Conservation (phyloP, 1,140 invertebrate genomes). For the Archivesica marissinica region DNA sequence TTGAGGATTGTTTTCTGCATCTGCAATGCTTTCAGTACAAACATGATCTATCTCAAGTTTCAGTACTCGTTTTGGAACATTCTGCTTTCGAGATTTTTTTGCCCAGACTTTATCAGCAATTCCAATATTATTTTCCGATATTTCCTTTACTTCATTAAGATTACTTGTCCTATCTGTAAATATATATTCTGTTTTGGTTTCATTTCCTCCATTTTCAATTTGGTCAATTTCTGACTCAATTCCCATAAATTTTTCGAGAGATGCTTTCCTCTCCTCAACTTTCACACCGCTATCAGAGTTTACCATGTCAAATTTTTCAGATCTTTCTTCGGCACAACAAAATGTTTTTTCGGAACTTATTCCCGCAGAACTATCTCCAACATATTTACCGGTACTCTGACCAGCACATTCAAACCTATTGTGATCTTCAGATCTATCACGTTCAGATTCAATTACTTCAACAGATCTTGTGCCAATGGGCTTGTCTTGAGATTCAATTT, state of each 20-base stretch:
- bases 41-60: background rate
- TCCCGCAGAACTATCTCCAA: background rate
- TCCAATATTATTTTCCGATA: background rate
- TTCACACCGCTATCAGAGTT: too few relatives aligned
- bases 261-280: too few relatives aligned
- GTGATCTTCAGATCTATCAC: background rate
- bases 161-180: background rate
- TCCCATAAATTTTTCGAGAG: too few relatives aligned
- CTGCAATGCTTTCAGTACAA: too few relatives aligned
- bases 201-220: background rate
- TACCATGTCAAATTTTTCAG: too few relatives aligned
- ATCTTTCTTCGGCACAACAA: background rate
- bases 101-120: background rate
- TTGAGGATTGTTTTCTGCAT: too few relatives aligned
- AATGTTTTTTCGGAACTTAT: background rate
- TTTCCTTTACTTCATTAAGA: background rate
- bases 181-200: background rate
- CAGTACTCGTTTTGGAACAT: conserved; percentile 31
- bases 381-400: background rate
- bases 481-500: too few relatives aligned
- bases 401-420: too few relatives aligned
- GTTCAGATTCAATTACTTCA: background rate
- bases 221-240: too few relatives aligned
- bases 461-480: too few relatives aligned
- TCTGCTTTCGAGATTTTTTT: conserved; percentile 43